A percentile compares a stretch with the other conserved stretches of the same genome.
Conservation (phyloP, 2,797 vertebrate species). For the Trematomus bernacchii region DNA sequence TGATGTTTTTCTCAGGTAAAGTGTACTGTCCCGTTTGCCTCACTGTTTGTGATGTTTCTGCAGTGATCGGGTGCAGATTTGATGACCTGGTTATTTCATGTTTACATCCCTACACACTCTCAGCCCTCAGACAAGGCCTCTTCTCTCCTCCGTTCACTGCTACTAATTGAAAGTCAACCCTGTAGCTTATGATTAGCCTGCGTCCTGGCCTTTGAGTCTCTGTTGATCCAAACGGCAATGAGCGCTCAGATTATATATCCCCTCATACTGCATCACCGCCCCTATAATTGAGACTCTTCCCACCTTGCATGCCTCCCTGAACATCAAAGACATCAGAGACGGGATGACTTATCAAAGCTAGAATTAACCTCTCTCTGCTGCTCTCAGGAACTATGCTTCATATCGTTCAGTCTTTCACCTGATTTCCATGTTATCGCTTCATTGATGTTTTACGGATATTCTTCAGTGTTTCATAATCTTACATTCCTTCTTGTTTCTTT, state of each 20-base stretch:
- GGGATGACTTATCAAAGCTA: slow-evolving; percentile 66
- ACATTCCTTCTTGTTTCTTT: neutral
- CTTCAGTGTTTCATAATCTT: no score
- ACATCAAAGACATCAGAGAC: slow-evolving; percentile 75
- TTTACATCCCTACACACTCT: slow-evolving; percentile 46
- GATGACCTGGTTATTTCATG: slow-evolving; percentile 43
- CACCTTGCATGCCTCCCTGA: slow-evolving; percentile 69
- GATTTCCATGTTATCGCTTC: neutral
- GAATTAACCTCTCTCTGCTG: slow-evolving; percentile 14
- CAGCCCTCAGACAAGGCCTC: slow-evolving; percentile 55
- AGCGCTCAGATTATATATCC: slow-evolving; percentile 66
- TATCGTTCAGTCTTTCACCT: neutral
- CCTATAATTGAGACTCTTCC: slow-evolving; percentile 74
- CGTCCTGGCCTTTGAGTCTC: slow-evolving; percentile 65
- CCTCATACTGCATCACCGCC: slow-evolving; percentile 55
- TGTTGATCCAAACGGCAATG: slow-evolving; percentile 46
- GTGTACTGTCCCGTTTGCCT: neutral
- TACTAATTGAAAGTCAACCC: slow-evolving; percentile 69
- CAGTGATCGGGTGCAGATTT: slow-evolving; percentile 27
- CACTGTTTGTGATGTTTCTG: slow-evolving; percentile 13
- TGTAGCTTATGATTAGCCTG: slow-evolving; percentile 68
- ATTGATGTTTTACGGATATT: slow-evolving; percentile 7
- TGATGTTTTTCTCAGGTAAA: slow-evolving; percentile 2
- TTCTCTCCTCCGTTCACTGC: slow-evolving; percentile 53
- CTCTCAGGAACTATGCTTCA: slow-evolving; percentile 8